Conservation (phyloP, 2,113 vertebrate genomes). For the Silurus glanis region DNA sequence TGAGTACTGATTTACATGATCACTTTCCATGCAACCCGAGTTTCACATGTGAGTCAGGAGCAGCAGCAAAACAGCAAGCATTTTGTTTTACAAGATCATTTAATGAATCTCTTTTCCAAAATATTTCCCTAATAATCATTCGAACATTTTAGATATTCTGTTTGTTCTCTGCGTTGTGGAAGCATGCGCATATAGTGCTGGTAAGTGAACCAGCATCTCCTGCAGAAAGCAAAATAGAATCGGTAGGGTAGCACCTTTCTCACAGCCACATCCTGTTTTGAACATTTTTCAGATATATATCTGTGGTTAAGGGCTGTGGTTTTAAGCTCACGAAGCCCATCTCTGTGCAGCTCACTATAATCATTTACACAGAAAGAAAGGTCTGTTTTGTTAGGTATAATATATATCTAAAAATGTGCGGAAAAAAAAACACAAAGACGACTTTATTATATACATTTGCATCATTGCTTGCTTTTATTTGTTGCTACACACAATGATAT, state of each 20-base stretch:
- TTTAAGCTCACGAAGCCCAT: background rate
- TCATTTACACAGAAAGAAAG: background rate
- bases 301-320: constrained; percentile 40
- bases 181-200: no score
- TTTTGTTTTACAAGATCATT: background rate
- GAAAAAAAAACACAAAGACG: background rate
- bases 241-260: constrained; percentile 47
- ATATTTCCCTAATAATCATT: background rate
- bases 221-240: constrained; percentile 54
- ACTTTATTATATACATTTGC: background rate
- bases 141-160: background rate
- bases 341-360: background rate
- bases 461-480: background rate
- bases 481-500: background rate
- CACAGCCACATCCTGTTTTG: constrained; percentile 76
- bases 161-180: background rate
- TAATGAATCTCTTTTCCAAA: background rate
- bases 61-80: background rate
- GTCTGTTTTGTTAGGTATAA: no score
- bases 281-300: constrained; percentile 39
- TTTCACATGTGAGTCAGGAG: background rate
- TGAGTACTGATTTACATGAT: background rate
- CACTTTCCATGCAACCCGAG: no score
- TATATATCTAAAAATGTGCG: background rate
- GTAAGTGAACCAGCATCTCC: constrained; percentile 18